Percentiles rank a stretch among this genome's conserved stretches.
Evolutionary conservation across 2,888 invertebrate genomes (phyloP).

Genomic region (Drosophila neotestacea): DNA sequence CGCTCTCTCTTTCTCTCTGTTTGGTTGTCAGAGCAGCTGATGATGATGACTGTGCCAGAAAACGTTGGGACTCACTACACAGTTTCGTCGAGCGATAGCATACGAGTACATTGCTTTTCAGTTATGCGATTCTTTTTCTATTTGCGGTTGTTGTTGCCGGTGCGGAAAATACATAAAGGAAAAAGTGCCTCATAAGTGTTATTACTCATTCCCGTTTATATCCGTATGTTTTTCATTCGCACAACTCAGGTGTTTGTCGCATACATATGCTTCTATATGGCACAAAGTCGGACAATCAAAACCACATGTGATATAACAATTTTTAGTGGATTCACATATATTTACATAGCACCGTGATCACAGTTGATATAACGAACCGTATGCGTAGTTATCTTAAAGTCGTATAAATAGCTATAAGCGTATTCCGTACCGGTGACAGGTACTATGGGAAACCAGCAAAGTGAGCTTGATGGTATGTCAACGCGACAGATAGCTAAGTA

Average conservation of each 20-base stretch:
- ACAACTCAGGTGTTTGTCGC: constrained; percentile 29
- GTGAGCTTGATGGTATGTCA: constrained; percentile 40
- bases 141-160: constrained; percentile 10
- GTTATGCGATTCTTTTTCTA: constrained; percentile 40
- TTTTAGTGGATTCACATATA: constrained; percentile 3
- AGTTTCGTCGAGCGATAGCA: constrained; percentile 39
- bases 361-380: constrained; percentile 13
- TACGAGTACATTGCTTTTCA: constrained; percentile 36
- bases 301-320: constrained; percentile 3
- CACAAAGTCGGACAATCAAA: constrained; percentile 10
- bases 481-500: constrained; percentile 8
- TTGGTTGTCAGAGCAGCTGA: constrained; percentile 44
- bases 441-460: constrained; percentile 48
- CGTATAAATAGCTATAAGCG: constrained; percentile 1
- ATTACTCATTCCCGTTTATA: constrained; percentile 28
- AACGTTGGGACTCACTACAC: constrained; percentile 25
- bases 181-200: constrained; percentile 1
- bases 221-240: constrained; percentile 18
- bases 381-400: constrained; percentile 30
- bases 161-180: constrained; percentile 11
- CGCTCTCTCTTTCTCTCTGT: constrained; percentile 7
- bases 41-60: constrained; percentile 44
- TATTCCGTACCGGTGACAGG: constrained; percentile 9
- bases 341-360: constrained; percentile 41
- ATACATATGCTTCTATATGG: constrained; percentile 26